These are phyloP conservation scores for Odontesthes bonariensis DNA, from an alignment of 2,113 vertebrate genomes.

Conservation along the genomic window DNA sequence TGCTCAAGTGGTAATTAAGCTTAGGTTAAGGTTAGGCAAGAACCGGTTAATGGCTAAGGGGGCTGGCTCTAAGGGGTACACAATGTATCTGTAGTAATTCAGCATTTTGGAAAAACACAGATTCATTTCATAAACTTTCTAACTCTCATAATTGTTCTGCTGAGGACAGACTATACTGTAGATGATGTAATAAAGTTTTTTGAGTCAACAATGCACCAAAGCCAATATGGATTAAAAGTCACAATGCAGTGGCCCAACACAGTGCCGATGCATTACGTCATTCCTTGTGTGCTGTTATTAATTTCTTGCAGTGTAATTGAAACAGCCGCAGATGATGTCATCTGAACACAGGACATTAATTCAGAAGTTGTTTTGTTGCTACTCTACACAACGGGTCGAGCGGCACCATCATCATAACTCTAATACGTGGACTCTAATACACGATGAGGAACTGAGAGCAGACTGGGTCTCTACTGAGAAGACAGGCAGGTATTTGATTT, in stretches of 20 bases:
- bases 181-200: slow-evolving; percentile 62
- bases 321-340: slow-evolving; percentile 76
- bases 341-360: slow-evolving; percentile 73
- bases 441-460: slow-evolving; percentile 52
- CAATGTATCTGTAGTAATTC: too few relatives aligned
- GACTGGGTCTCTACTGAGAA: slow-evolving; percentile 59
- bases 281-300: slow-evolving; percentile 61
- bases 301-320: slow-evolving; percentile 75
- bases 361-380: slow-evolving; percentile 76
- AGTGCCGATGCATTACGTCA: slow-evolving; percentile 74
- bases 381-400: slow-evolving; percentile 45
- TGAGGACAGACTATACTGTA: slow-evolving; percentile 25
- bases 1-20: too few relatives aligned
- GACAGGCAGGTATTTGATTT: slow-evolving; percentile 80
- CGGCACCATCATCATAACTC: slow-evolving; percentile 67
- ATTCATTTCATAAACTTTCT: slow-evolving; percentile 12
- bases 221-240: slow-evolving; percentile 71
- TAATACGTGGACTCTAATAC: slow-evolving; percentile 70
- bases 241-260: slow-evolving; percentile 61
- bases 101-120: too few relatives aligned
- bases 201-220: slow-evolving; percentile 60
- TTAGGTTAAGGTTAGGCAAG: too few relatives aligned
- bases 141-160: slow-evolving; percentile 29
- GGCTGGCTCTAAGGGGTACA: too few relatives aligned
- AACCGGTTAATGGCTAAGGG: too few relatives aligned